phyloP scores from a whole-genome alignment of 2,113 vertebrate species.

The Gambusia holbrooki region DNA sequence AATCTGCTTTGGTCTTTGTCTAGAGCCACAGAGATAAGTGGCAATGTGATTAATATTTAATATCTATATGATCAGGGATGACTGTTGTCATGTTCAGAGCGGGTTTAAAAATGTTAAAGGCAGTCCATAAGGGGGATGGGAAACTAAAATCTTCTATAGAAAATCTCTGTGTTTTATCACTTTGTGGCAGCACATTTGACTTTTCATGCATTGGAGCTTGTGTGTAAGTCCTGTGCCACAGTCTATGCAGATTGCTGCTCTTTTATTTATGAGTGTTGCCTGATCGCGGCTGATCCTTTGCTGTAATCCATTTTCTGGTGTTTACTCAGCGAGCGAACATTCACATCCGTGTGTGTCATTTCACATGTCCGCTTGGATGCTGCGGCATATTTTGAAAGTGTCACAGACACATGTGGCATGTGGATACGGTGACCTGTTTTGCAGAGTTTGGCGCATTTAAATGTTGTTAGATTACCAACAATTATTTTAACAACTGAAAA shows the following conservation, averaged over 20 bases:
- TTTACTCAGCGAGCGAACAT: slow-evolving; percentile 40
- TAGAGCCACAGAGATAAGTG: slow-evolving; percentile 56
- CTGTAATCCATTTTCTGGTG: slow-evolving; percentile 71
- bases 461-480: slow-evolving; percentile 6
- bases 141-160: neutral
- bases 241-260: slow-evolving; percentile 52
- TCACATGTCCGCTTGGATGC: slow-evolving; percentile 45
- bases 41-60: slow-evolving; percentile 63
- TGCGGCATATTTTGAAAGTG: slow-evolving; percentile 28
- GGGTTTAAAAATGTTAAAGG: slow-evolving; percentile 49
- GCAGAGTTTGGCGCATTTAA: slow-evolving; percentile 7
- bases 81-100: slow-evolving; percentile 46
- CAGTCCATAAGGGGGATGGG: neutral
- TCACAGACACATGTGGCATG: neutral
- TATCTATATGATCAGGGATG: slow-evolving; percentile 59
- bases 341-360: slow-evolving; percentile 25
- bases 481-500: neutral
- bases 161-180: slow-evolving; percentile 30
- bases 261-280: slow-evolving; percentile 61
- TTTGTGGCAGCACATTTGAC: neutral
- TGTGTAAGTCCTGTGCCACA: slow-evolving; percentile 19
- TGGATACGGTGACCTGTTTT: slow-evolving; percentile 26
- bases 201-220: slow-evolving; percentile 10
- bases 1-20: slow-evolving; percentile 69
- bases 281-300: slow-evolving; percentile 57